phyloP scores from a whole-genome alignment of 2,797 vertebrate genomes.

The Acanthornis magna region DNA sequence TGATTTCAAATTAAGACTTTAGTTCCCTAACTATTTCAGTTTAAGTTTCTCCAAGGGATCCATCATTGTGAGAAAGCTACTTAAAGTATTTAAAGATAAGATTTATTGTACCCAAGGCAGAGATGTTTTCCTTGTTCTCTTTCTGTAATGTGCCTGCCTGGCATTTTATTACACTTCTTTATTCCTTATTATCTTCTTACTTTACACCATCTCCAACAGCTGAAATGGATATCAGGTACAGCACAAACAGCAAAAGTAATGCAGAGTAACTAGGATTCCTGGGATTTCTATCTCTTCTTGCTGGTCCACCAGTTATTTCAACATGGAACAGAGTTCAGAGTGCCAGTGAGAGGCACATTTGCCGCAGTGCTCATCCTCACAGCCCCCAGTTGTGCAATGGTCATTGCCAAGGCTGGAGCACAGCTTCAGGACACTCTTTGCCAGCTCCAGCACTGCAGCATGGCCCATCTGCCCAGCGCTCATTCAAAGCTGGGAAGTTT shows the following conservation, averaged over 20 bases:
- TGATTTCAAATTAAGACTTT: neutral
- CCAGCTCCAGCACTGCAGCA: neutral
- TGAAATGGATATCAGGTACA: neutral
- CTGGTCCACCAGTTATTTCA: neutral
- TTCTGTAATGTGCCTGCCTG: neutral
- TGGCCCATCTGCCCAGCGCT: neutral
- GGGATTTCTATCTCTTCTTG: neutral
- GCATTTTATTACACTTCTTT: slow-evolving; percentile 20
- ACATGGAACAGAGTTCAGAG: neutral
- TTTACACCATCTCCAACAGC: neutral
- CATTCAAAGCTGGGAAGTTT: neutral
- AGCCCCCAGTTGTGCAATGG: neutral
- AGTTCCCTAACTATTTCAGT: neutral
- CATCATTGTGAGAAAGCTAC: neutral
- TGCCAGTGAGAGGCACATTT: neutral
- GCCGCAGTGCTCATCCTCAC: neutral
- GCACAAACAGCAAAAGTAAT: neutral
- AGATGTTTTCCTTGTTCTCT: neutral
- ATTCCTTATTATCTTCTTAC: slow-evolving; percentile 14
- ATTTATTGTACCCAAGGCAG: neutral
- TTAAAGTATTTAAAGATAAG: slow-evolving; percentile 22
- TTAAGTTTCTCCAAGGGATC: neutral
- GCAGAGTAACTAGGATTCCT: neutral
- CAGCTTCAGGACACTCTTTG: neutral
- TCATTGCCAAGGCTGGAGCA: neutral